phyloP scores from a whole-genome alignment of 2,113 vertebrate species.

The Cyrtonyx montezumae region DNA sequence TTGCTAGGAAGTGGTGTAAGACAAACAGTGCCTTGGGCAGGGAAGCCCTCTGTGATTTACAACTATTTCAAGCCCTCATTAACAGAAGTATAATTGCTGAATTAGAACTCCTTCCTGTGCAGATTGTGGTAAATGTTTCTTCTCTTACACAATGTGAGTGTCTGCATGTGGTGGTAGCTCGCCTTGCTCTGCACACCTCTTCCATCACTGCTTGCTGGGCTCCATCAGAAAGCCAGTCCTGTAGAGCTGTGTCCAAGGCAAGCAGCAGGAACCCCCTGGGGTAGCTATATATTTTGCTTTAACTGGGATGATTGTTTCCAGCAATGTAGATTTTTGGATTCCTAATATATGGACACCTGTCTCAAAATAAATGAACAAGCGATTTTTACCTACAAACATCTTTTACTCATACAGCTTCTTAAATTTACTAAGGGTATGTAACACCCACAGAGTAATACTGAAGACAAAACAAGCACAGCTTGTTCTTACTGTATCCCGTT shows the following conservation, averaged over 20 bases:
- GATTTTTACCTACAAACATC: neutral
- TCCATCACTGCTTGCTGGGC: rapidly evolving
- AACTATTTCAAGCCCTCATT: too few species aligned
- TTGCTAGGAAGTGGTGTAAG: neutral
- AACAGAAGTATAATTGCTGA: neutral
- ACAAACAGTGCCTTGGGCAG: neutral
- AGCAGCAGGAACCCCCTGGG: neutral
- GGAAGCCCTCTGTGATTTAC: neutral
- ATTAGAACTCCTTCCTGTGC: neutral
- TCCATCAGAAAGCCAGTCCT: neutral
- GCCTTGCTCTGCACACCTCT: rapidly evolving
- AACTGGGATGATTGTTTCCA: too few species aligned
- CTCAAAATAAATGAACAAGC: neutral
- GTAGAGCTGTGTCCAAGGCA: neutral
- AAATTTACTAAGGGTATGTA: neutral
- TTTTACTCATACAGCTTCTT: neutral
- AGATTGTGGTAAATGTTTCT: neutral
- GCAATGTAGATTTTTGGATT: neutral
- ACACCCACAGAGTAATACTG: neutral
- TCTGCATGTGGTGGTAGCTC: rapidly evolving
- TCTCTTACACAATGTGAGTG: neutral
- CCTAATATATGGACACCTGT: neutral
- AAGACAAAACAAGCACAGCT: neutral
- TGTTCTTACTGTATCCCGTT: neutral
- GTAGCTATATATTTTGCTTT: neutral